Percentiles rank a stretch among this genome's conserved stretches.
Evolutionary conservation across 2,113 vertebrate species (phyloP).

Genomic region (Cyprinodon variegatus): DNA sequence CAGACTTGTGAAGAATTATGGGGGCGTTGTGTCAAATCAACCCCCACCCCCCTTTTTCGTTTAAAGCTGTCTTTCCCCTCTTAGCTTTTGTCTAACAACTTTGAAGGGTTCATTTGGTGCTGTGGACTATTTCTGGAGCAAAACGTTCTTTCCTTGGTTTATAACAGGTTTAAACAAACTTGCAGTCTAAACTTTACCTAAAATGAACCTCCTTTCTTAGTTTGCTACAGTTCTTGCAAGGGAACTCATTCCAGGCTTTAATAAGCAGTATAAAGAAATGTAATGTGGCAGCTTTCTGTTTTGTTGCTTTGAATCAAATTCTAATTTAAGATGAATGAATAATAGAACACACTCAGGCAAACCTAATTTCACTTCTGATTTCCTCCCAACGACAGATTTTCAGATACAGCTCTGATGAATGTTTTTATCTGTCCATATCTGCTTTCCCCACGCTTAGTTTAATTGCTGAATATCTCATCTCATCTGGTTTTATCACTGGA

Average conservation of each 20-base stretch:
- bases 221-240: too few species aligned
- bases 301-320: neutral
- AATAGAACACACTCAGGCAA: neutral
- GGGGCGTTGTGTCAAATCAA: neutral
- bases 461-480: slow-evolving; percentile 38
- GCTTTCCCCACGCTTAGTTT: slow-evolving; percentile 15
- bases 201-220: too few species aligned
- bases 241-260: neutral
- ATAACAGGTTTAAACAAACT: too few species aligned
- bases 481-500: slow-evolving; percentile 16
- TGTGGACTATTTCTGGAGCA: too few species aligned
- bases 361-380: neutral
- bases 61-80: neutral
- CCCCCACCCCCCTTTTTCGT: neutral
- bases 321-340: neutral
- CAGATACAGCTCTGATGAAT: neutral
- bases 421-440: slow-evolving; percentile 17
- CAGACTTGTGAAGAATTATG: slow-evolving; percentile 4
- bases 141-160: too few species aligned
- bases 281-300: neutral
- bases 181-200: too few species aligned
- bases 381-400: neutral
- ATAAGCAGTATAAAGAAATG: neutral
- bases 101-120: too few species aligned
- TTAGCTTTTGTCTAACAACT: too few species aligned